phyloP scores from a whole-genome alignment of 2,113 vertebrate genomes.

The Phycodurus eques region DNA sequence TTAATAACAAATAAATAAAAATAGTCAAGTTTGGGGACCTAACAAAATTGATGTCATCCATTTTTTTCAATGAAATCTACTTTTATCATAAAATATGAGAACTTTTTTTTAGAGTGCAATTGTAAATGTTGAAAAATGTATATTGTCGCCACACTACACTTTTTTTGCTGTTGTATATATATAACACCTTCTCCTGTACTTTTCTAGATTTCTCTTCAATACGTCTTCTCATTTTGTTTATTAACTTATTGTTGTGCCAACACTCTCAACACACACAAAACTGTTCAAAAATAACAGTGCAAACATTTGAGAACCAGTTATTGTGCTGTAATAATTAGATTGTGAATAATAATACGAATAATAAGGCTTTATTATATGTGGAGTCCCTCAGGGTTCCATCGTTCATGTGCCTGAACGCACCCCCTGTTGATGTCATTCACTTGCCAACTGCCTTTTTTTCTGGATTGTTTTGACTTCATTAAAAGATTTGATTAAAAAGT shows the following conservation, averaged over 20 bases:
- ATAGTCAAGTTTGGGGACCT: neutral
- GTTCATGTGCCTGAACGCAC: neutral
- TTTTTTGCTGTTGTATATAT: neutral
- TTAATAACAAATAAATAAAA: neutral
- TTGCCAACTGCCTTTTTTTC: neutral
- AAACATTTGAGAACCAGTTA: neutral
- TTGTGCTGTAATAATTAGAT: neutral
- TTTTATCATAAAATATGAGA: neutral
- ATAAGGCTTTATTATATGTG: neutral
- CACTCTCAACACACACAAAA: neutral
- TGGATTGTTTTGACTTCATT: conserved; percentile 1
- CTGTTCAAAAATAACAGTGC: neutral
- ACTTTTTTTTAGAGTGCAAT: neutral
- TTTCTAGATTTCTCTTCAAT: neutral
- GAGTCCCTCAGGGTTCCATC: conserved; percentile 1
- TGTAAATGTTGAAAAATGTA: conserved; percentile 2
- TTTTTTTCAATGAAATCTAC: neutral
- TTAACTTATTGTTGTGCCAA: conserved; percentile 1
- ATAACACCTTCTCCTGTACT: neutral
- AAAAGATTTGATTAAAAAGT: neutral
- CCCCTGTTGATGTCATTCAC: neutral
- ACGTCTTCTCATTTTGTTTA: neutral
- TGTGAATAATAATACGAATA: neutral
- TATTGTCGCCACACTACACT: neutral
- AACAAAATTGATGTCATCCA: neutral